Evolutionary conservation across 2,888 invertebrate species (phyloP).

Genomic region (Doris montereyensis): DNA sequence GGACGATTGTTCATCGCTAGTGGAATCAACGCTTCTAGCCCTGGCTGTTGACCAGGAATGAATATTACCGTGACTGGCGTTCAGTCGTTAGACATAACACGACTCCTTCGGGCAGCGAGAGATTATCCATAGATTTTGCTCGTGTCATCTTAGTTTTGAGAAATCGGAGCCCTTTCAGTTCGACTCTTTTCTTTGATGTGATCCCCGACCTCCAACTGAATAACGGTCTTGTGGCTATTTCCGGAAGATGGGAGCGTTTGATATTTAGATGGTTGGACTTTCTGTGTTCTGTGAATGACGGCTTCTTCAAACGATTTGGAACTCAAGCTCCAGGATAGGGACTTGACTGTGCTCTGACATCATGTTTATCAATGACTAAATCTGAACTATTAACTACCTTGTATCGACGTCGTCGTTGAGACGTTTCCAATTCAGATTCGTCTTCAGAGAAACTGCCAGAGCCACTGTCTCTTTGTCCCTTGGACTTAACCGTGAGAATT

Average conservation of each 20-base stretch:
- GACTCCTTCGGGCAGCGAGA: background rate
- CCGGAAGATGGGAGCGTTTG: background rate
- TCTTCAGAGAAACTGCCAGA: too few relatives aligned
- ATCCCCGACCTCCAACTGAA: slow-evolving; percentile 29
- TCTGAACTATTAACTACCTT: slow-evolving; percentile 9
- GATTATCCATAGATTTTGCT: slow-evolving; percentile 20
- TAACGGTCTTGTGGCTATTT: slow-evolving; percentile 33
- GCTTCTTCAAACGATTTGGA: slow-evolving; percentile 10
- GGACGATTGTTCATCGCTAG: slow-evolving; percentile 31
- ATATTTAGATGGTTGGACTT: background rate
- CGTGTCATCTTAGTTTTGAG: too few relatives aligned
- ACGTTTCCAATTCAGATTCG: too few relatives aligned
- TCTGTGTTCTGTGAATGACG: slow-evolving; percentile 8
- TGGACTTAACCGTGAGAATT: too few relatives aligned
- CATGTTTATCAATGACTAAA: background rate
- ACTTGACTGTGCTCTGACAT: background rate
- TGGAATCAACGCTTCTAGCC: slow-evolving; percentile 8
- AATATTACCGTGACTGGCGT: background rate
- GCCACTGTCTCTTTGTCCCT: too few relatives aligned
- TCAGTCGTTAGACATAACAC: background rate
- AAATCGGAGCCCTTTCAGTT: too few relatives aligned
- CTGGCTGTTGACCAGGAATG: slow-evolving; percentile 9
- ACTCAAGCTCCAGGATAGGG: background rate
- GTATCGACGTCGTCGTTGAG: background rate
- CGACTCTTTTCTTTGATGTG: background rate